A percentile compares a stretch with the other conserved stretches of the same genome.
phyloP scores from a whole-genome alignment of 1,140 invertebrate genomes.

The Metaphire vulgaris region DNA sequence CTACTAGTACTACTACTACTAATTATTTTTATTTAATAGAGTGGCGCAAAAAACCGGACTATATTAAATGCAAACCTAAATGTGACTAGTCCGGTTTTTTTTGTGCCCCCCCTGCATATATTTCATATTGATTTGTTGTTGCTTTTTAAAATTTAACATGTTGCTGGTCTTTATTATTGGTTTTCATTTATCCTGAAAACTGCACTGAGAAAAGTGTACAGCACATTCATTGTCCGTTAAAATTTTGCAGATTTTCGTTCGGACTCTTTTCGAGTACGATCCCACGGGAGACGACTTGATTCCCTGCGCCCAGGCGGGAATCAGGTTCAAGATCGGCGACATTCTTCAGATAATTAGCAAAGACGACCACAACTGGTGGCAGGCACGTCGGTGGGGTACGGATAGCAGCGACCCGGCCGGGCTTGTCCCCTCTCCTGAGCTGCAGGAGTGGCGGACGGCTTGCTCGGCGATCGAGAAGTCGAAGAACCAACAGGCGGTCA shows the following conservation, averaged over 20 bases:
- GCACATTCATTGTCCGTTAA: too few species aligned
- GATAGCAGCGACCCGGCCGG: conserved; percentile 80
- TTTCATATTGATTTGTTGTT: too few species aligned
- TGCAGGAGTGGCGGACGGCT: conserved; percentile 96
- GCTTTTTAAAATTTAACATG: too few species aligned
- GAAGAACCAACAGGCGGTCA: conserved; percentile 57
- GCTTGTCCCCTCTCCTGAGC: conserved; percentile 92
- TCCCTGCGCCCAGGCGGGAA: conserved; percentile 93
- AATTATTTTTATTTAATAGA: too few species aligned
- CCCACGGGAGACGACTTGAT: conserved; percentile 94
- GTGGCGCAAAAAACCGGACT: too few species aligned
- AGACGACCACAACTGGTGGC: conserved; percentile 99
- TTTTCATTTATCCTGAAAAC: too few species aligned
- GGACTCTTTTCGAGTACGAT: conserved; percentile 97
- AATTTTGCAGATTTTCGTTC: conserved; percentile 85
- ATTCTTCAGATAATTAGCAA: conserved; percentile 96
- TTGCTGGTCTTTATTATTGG: too few species aligned
- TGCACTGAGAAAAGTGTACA: too few species aligned
- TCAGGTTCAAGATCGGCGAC: conserved; percentile 92
- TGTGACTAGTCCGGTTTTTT: too few species aligned
- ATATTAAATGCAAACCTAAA: too few species aligned
- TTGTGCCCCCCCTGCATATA: too few species aligned
- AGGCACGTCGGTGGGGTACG: conserved; percentile 58
- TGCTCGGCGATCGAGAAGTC: conserved; percentile 87
- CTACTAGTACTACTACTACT: too few species aligned